Evolutionary conservation across 2,888 invertebrate species (phyloP), one percentile per base, ranked within the genome.

Genomic region (Harpagoxenus sublaevis): DNA sequence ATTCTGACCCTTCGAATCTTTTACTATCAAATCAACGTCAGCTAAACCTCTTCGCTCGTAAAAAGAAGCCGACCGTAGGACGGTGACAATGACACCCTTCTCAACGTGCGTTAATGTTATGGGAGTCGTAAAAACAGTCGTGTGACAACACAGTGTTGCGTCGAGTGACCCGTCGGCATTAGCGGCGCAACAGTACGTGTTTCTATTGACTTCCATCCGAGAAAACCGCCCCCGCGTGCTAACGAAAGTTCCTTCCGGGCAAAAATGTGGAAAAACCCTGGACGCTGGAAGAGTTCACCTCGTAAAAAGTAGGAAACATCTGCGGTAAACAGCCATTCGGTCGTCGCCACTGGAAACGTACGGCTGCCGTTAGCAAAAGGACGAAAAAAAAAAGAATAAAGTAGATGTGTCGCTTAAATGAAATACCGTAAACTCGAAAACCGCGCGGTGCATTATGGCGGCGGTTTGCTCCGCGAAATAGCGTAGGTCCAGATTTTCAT

Each of bases 281-380:
- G 66, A 86, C 18, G 53, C 42, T n/a, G 70, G 35, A 28, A 48
- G 51, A 75, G 83, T 53, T 84, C 18, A 35, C 77, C 51, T 71
- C 65, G 71, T 82, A 87, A 86, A 86, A 87, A 84, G 86, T 48
- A 66, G 71, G 74, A 84, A 84, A 68, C 87, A 86, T 87, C 86
- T 86, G 87, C 65, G 84, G 87, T 86, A 87, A 87, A 87, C 86
- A 86, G 84, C 68, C 84, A 86, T 84, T 84, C 74, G 73, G 86
- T 83, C 85, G 78, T 57, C 62, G 63, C 63, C 31, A n/a, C 65
- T 53, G n/a, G 31, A 75, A 81, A 68, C 70, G 73, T 71, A 70
- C 57, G 65, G 57, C 53, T 77, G 77, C 39, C 28, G 79, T 86
- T 86, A 77, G 71, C 62, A 60, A 77, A 84, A 55, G 57, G 53